Evolutionary conservation across 2,888 invertebrate genomes (phyloP), one percentile per base, ranked within the genome.

Genomic region (Rotaria macrura): DNA sequence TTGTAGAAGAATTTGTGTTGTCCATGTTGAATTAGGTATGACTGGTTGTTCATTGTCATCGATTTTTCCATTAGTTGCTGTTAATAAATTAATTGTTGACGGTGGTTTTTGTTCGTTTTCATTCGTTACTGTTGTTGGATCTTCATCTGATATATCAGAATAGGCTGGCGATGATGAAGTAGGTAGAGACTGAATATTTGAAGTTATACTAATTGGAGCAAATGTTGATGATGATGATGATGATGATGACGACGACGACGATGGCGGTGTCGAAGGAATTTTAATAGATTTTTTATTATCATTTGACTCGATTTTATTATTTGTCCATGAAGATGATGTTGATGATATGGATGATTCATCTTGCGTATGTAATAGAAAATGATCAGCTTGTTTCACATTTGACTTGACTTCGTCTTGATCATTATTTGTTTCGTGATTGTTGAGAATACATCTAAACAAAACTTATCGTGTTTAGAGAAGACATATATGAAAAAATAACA

Each of bases 111-210:
- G 29, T 38, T 65, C 65, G 12, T 20, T 34, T 34, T 34, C 65
- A 29, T 57, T 57, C 29, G 57, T 29, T 14, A 29, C 34, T 20
- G 34, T 6, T 65, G 65, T 65, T 65, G 65, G 3, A 65, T 65
- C 65, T 65, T 65, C 65, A 65, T 65, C 65, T 17, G 65, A 65
- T 65, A 65, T 65, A 65, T 65, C 65, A 29, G 65, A 65, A 34
- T 65, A 65, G 20, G 65, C 65, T 34, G 65, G 65, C 20, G 65
- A 65, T 38, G 65, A 65, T 34, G 65, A 34, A 5, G 65, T 29
- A 14, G 65, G 65, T 34, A 29, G 65, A 29, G 65, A 29, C 34
- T 29, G 29, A 65, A 65, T 65, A 29, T 29, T 34, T 34, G 65
- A 17, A 34, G 65, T 65, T 65, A 65, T 9, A 65, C 34, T 65